phyloP scores from a whole-genome alignment of 2,888 invertebrate species.

The Rhopalosiphum nymphaeae region DNA sequence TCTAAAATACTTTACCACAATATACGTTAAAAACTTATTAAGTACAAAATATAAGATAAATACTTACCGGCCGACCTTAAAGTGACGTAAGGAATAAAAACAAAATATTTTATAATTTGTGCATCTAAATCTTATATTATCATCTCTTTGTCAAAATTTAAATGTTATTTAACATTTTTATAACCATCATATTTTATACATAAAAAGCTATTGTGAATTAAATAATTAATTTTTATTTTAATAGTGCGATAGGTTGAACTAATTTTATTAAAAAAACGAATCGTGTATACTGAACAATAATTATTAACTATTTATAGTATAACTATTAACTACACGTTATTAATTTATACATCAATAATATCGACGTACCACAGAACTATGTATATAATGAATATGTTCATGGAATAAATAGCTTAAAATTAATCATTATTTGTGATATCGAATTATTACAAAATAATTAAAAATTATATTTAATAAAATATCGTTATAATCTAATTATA shows the following conservation, averaged over 20 bases:
- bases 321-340: too few relatives aligned
- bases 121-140: neutral
- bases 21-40: too few relatives aligned
- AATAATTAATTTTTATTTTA: neutral
- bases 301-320: neutral
- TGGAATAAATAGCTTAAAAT: neutral
- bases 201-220: neutral
- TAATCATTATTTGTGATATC: neutral
- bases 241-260: neutral
- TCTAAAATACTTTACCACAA: neutral
- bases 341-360: too few relatives aligned
- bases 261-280: neutral
- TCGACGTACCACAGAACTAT: neutral
- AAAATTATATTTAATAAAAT: neutral
- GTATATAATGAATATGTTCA: neutral
- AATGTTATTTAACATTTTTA: neutral
- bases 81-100: neutral
- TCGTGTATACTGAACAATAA: neutral
- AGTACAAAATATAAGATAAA: neutral
- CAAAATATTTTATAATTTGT: neutral
- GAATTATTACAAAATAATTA: neutral
- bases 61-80: neutral
- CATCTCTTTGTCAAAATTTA: neutral
- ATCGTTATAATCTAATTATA: neutral
- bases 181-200: neutral